phyloP scores from a whole-genome alignment of 2,888 invertebrate genomes.

The Melanophora roralis region DNA sequence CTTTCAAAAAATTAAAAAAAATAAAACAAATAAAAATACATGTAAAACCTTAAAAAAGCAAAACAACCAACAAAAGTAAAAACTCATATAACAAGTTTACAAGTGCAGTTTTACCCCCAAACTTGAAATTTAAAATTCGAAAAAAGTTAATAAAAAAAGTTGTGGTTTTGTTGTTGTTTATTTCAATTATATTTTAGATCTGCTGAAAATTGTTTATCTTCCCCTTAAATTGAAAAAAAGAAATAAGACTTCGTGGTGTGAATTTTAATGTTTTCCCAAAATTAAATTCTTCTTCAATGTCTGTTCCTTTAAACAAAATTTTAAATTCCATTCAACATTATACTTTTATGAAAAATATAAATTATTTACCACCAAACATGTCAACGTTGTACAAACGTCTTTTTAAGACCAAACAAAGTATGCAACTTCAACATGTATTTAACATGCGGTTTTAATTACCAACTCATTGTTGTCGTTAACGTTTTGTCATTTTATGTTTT shows the following conservation, averaged over 20 bases:
- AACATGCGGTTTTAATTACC: conserved; percentile 38
- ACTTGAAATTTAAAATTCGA: background rate
- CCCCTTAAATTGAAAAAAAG: background rate
- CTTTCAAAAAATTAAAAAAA: conserved; percentile 9
- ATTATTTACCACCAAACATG: no score
- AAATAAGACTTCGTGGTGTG: conserved; percentile 22
- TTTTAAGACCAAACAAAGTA: no score
- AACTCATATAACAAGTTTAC: conserved; percentile 39
- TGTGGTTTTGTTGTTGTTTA: background rate
- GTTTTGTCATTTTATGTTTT: background rate
- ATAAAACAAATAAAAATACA: background rate
- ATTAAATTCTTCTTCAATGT: background rate
- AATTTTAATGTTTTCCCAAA: conserved; percentile 23
- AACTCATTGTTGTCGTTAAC: background rate
- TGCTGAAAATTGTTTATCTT: conserved; percentile 26
- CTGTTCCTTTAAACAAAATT: background rate
- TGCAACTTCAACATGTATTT: background rate
- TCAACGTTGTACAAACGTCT: no score
- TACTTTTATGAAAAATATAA: no score
- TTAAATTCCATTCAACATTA: background rate
- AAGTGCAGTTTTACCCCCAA: conserved; percentile 54
- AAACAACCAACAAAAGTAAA: background rate
- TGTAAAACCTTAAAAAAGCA: background rate
- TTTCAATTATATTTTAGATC: no score
- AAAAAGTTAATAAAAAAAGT: background rate